Conservation (phyloP, 2,797 vertebrate species). For the Lutra lutra region DNA sequence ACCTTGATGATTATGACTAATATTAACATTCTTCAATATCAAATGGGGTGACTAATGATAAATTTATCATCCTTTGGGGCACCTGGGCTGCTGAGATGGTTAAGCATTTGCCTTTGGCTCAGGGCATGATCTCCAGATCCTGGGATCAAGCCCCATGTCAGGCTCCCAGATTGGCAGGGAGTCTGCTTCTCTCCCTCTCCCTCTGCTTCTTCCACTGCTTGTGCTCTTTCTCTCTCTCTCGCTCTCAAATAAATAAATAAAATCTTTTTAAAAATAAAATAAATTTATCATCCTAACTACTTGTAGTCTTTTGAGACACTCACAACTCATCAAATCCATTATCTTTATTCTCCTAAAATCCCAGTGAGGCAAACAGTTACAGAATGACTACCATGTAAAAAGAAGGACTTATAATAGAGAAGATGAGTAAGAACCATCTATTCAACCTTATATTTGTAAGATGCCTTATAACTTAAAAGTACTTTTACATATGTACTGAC, state of each 20-base stretch:
- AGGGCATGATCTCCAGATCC: no score
- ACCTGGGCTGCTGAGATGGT: no score
- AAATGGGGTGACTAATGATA: neutral
- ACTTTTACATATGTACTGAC: neutral
- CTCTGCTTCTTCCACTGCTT: no score
- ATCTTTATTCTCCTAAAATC: slow-evolving; percentile 4
- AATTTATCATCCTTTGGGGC: neutral
- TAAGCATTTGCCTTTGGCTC: no score
- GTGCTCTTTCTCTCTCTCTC: no score
- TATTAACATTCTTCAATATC: neutral
- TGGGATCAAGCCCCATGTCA: no score
- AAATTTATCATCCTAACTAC: neutral
- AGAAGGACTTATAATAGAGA: neutral
- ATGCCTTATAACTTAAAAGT: neutral
- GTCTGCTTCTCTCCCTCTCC: no score
- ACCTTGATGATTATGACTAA: neutral
- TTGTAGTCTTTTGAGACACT: slow-evolving; percentile 26
- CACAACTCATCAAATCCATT: neutral
- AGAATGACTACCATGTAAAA: neutral
- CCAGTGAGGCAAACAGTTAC: neutral
- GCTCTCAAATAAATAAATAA: no score
- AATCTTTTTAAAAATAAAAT: neutral
- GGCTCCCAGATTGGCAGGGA: no score
- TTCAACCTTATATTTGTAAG: neutral
- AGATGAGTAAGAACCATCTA: neutral